phyloP scores from a whole-genome alignment of 2,888 invertebrate species.

The Meiosimyza decipiens region DNA sequence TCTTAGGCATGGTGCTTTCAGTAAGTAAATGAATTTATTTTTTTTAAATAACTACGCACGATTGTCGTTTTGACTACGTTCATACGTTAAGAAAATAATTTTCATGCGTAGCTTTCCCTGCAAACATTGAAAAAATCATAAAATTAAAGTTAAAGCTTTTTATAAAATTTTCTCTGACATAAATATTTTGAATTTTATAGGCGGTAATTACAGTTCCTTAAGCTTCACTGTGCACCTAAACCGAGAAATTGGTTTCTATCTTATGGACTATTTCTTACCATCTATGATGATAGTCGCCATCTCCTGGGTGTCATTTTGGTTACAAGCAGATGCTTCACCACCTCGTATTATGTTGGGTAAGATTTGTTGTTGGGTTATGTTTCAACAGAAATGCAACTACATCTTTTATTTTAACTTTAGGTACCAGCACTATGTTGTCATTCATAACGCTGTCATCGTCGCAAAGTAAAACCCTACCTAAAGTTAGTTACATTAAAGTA shows the following conservation, averaged over 20 bases:
- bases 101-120: too few relatives aligned
- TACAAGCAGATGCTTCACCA: slow-evolving; percentile 60
- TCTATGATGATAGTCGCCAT: slow-evolving; percentile 64
- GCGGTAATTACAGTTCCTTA: slow-evolving; percentile 57
- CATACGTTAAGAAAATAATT: too few relatives aligned
- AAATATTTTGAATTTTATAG: slow-evolving; percentile 39
- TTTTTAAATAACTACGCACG: not conserved
- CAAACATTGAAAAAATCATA: not conserved
- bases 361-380: not conserved
- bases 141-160: not conserved
- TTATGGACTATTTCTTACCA: slow-evolving; percentile 60
- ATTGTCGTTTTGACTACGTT: not conserved
- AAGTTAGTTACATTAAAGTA: slow-evolving; percentile 61
- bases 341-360: slow-evolving; percentile 61
- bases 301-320: slow-evolving; percentile 62
- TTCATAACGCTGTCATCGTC: slow-evolving; percentile 60
- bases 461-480: slow-evolving; percentile 60
- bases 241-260: slow-evolving; percentile 61
- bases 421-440: slow-evolving; percentile 61
- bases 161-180: not conserved
- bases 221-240: slow-evolving; percentile 59
- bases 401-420: slow-evolving; percentile 38
- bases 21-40: slow-evolving; percentile 45
- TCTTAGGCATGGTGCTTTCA: slow-evolving; percentile 58
- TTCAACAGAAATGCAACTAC: not conserved